Base-by-base conservation (phyloP, 2,888 invertebrate species). In the Bellardia bayeri region DNA sequence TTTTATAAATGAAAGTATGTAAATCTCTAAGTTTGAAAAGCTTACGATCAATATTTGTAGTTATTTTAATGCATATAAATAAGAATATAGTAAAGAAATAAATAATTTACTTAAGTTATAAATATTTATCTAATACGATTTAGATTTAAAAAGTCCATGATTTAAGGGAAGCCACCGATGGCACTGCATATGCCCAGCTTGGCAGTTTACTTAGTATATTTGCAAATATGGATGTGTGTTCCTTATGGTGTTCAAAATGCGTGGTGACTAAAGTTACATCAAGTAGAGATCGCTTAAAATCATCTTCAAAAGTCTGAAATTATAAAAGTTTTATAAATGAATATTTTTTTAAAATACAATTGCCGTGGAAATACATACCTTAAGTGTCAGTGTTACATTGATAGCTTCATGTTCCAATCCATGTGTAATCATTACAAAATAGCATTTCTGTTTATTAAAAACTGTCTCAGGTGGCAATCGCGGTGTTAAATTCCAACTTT, bases 231-330 rank as follows among this genome's bases (percentile, higher is more conserved):
- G 91, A 90, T 33, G 91, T 91, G 72, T 91, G 91, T 58, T 91
- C 91, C 82, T 91, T 91, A 58, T 91, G 91, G 68, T 91, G 91
- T 81, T 92, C 91, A 89, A 90, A 91, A 85, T 91, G 91, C 16
- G 89, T 89, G 6, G 92, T 91, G 0, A 91, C 90, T 16, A 92
- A 66, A n/a, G 91, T 90, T 54, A 92, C 89, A 64, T 92, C 92
- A 13, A 91, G 88, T 5, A 92, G 74, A n/a, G 91, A 89, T 76
- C 90, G 89, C 69, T 89, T 89, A 54, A 89, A 85, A 64, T 90
- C 85, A 3, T 89, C 89, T 58, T 85, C 81, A 9, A 85, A 80
- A 13, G 90, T 90, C 91, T 91, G 40, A 16, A 87, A 86, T 42
- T 33, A 33, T n/a, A 4, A 51, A 37, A 51, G 33, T 23, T 14